Evolutionary conservation across 2,888 invertebrate genomes (phyloP).

Genomic region (Silvanus unidentatus): DNA sequence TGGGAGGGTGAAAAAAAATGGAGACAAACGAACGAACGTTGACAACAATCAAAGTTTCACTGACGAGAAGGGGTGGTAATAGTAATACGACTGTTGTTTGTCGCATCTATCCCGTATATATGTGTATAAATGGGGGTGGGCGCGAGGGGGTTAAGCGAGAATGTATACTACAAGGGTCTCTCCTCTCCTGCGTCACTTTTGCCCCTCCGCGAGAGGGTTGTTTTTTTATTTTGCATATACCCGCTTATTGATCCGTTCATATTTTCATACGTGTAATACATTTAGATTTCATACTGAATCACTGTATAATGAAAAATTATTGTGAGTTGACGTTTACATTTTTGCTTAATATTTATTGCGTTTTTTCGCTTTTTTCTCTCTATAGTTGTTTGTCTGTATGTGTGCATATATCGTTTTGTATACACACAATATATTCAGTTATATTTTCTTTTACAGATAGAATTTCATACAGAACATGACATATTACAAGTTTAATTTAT

Average conservation of each 20-base stretch:
- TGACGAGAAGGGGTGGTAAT: too few relatives aligned
- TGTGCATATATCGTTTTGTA: slow-evolving; percentile 11
- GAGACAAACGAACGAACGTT: too few relatives aligned
- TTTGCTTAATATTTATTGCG: slow-evolving; percentile 30
- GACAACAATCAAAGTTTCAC: too few relatives aligned
- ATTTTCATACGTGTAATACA: slow-evolving; percentile 40
- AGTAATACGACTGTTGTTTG: slow-evolving; percentile 41
- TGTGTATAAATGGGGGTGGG: slow-evolving; percentile 21
- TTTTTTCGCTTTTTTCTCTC: slow-evolving; percentile 21
- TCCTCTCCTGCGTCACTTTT: slow-evolving; percentile 16
- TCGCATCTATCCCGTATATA: too few relatives aligned
- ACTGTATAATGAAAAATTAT: slow-evolving; percentile 35
- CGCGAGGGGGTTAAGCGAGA: slow-evolving; percentile 19
- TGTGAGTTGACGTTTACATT: slow-evolving; percentile 33
- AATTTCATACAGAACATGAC: slow-evolving; percentile 30
- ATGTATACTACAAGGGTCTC: slow-evolving; percentile 20
- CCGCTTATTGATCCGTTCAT: slow-evolving; percentile 41
- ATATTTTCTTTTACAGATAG: slow-evolving; percentile 24
- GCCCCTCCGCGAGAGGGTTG: slow-evolving; percentile 31
- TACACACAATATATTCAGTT: slow-evolving; percentile 5
- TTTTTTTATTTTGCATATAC: slow-evolving; percentile 41
- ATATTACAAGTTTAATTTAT: slow-evolving; percentile 29
- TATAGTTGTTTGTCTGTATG: slow-evolving; percentile 2
- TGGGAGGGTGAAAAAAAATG: too few relatives aligned
- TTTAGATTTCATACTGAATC: slow-evolving; percentile 35